Percentiles rank a stretch among this genome's conserved stretches.
These are phyloP conservation scores for Python bivittatus DNA, from an alignment of 2,113 vertebrate species.

Conservation along the genomic window DNA sequence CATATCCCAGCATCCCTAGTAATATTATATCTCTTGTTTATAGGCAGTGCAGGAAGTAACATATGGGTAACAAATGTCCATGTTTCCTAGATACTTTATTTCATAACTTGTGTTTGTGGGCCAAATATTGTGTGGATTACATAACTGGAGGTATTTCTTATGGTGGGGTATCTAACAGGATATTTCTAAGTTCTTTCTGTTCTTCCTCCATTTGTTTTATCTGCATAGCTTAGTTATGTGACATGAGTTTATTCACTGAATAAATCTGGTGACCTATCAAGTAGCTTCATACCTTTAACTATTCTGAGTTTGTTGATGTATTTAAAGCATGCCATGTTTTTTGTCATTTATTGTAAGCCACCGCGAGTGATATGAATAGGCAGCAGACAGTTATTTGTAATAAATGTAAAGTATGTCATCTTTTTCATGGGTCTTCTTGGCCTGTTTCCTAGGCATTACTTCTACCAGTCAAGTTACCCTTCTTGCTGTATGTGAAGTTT, in stretches of 20 bases:
- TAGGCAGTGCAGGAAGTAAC: too few species aligned
- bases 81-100: too few species aligned
- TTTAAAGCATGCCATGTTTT: too few species aligned
- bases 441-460: not conserved
- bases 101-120: too few species aligned
- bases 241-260: not conserved
- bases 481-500: not conserved
- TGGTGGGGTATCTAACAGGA: too few species aligned
- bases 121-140: too few species aligned
- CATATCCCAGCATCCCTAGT: too few species aligned
- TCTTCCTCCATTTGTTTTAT: not conserved
- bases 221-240: too few species aligned
- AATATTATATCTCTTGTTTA: too few species aligned
- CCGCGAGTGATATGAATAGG: not conserved
- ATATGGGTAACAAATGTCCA: too few species aligned
- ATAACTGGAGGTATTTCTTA: too few species aligned
- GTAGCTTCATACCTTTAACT: not conserved
- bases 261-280: not conserved
- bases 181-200: not conserved
- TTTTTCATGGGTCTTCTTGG: not conserved
- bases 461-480: not conserved
- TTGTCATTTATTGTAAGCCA: not conserved
- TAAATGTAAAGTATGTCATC: not conserved
- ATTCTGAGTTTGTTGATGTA: not conserved
- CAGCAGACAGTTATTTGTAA: not conserved